Evolutionary conservation across 2,113 vertebrate genomes (phyloP).

Genomic region (Hassar affinis): DNA sequence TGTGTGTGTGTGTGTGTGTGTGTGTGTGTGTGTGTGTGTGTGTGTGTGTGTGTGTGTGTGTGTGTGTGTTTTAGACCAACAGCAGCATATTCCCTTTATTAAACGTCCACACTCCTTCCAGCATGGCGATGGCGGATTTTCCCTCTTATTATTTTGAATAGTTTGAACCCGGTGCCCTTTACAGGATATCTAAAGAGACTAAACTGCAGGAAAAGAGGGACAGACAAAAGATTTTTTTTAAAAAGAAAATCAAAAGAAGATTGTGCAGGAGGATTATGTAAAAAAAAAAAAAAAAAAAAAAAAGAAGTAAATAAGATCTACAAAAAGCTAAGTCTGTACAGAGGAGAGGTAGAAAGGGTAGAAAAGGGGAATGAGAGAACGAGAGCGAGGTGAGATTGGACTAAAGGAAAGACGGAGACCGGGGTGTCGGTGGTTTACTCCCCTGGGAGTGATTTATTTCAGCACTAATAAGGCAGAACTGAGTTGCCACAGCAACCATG

Average conservation of each 20-base stretch:
- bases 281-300: background rate
- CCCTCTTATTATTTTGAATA: no score
- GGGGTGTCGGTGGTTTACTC: slow-evolving; percentile 39
- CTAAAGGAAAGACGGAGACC: slow-evolving; percentile 40
- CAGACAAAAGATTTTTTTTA: no score
- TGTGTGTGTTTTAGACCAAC: background rate
- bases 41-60: background rate
- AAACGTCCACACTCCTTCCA: slow-evolving; percentile 37
- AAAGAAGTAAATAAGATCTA: background rate
- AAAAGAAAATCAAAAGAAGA: background rate
- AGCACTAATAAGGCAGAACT: slow-evolving; percentile 44
- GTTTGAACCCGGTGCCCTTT: slow-evolving; percentile 11
- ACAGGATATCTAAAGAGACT: background rate
- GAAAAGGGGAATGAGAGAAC: background rate
- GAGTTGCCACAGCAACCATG: slow-evolving; percentile 47
- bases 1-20: background rate
- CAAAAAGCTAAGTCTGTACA: background rate
- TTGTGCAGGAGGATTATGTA: background rate
- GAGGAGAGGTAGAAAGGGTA: background rate
- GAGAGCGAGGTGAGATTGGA: slow-evolving; percentile 38
- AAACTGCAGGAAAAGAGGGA: background rate
- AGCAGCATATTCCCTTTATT: slow-evolving; percentile 24
- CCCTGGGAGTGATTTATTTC: slow-evolving; percentile 39
- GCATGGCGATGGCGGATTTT: slow-evolving; percentile 27
- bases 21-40: background rate